phyloP scores from a whole-genome alignment of 2,113 vertebrate species.

The Carlito syrichta region DNA sequence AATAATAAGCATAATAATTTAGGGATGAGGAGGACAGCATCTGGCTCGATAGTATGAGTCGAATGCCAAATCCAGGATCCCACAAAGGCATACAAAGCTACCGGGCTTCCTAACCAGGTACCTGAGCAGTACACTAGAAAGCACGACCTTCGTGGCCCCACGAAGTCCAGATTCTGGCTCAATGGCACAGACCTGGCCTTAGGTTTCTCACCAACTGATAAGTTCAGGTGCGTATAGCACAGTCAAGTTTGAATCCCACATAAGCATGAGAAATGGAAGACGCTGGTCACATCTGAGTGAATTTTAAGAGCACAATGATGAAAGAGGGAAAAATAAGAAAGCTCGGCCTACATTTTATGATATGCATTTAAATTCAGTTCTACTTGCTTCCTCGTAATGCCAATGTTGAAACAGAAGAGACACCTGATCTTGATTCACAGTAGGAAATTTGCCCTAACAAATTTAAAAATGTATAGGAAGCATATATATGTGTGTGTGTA shows the following conservation, averaged over 20 bases:
- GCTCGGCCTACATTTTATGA: not conserved
- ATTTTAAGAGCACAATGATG: not conserved
- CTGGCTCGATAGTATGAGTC: not conserved
- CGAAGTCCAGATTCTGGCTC: not conserved
- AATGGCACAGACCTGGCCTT: not conserved
- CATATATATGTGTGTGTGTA: not conserved
- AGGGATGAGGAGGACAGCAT: not conserved
- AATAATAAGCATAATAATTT: conserved; percentile 3
- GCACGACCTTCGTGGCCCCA: not conserved
- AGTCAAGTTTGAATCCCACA: not conserved
- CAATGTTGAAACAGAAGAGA: not conserved
- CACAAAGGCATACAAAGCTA: not conserved
- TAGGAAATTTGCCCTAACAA: not conserved
- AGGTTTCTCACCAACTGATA: not conserved
- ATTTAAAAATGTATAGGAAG: not conserved
- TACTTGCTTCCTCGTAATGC: not conserved
- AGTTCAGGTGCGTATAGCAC: not conserved
- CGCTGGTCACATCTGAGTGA: not conserved
- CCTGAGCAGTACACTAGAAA: not conserved
- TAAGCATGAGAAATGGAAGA: not conserved
- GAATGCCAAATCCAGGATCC: not conserved
- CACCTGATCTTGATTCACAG: not conserved
- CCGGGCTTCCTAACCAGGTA: not conserved
- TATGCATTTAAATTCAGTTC: not conserved
- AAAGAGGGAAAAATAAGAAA: not conserved